Percentiles rank a stretch among this genome's conserved stretches.
phyloP scores from a whole-genome alignment of 92 coral and sea anemone species.

The Muricea muricata region DNA sequence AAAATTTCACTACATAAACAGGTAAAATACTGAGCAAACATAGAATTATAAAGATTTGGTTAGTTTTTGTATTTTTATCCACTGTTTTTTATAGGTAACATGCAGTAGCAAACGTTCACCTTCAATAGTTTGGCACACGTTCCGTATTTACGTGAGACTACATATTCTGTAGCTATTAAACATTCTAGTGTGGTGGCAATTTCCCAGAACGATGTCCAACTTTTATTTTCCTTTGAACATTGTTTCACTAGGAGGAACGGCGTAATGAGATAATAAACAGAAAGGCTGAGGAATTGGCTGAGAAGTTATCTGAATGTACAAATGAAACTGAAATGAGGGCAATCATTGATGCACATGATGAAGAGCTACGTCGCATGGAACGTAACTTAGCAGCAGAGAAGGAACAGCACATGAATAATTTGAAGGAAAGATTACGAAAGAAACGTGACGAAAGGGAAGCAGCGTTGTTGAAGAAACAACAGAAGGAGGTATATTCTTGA shows the following conservation, averaged over 20 bases:
- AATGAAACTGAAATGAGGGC: slow-evolving; percentile 90
- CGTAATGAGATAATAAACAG: slow-evolving; percentile 70
- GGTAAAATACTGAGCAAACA: slow-evolving; percentile 51
- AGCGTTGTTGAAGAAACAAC: slow-evolving; percentile 81
- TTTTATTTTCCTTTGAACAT: background rate
- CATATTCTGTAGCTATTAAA: background rate
- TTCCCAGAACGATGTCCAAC: background rate
- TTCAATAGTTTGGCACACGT: too few relatives aligned
- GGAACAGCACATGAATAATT: slow-evolving; percentile 79
- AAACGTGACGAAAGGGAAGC: slow-evolving; percentile 95
- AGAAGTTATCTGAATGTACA: slow-evolving; percentile 77
- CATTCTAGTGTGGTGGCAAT: background rate
- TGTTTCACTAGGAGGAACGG: slow-evolving; percentile 72
- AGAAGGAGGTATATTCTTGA: slow-evolving; percentile 76
- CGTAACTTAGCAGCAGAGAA: slow-evolving; percentile 78
- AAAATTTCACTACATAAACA: slow-evolving; percentile 81
- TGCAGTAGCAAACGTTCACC: too few relatives aligned
- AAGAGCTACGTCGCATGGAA: slow-evolving; percentile 81
- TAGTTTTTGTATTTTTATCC: too few relatives aligned
- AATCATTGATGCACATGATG: slow-evolving; percentile 87
- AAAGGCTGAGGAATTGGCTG: slow-evolving; percentile 86
- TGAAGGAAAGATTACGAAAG: slow-evolving; percentile 82
- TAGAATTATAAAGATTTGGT: too few relatives aligned
- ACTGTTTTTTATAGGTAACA: too few relatives aligned
- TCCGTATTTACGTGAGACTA: too few relatives aligned